A percentile compares a stretch with the other conserved stretches of the same genome.
Conservation (phyloP, 64 coral and sea anemone genomes). For the Acropora tenuis region DNA sequence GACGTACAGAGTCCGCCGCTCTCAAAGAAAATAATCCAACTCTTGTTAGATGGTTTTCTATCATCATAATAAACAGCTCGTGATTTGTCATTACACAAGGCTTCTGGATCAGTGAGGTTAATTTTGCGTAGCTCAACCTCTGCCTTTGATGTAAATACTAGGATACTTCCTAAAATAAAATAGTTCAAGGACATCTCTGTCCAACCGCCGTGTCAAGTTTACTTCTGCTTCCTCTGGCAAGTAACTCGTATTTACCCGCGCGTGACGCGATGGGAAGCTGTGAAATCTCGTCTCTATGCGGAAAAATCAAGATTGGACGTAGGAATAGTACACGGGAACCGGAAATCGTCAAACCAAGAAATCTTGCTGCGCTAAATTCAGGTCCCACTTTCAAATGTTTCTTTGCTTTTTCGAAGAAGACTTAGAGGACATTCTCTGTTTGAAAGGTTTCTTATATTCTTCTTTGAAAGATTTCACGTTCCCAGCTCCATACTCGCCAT, state of each 20-base stretch:
- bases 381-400: no score
- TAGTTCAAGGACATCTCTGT: slow-evolving; percentile 2
- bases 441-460: no score
- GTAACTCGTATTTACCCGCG: background rate
- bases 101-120: slow-evolving; percentile 8
- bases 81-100: slow-evolving; percentile 78
- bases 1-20: slow-evolving; percentile 76
- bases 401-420: no score
- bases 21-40: slow-evolving; percentile 80
- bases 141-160: background rate
- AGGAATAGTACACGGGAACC: no score
- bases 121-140: background rate
- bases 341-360: no score
- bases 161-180: background rate
- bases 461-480: no score
- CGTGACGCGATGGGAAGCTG: background rate
- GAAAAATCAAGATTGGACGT: no score
- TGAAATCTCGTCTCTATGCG: no score
- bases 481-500: no score
- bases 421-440: no score
- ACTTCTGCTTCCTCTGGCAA: background rate
- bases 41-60: background rate
- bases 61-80: slow-evolving; percentile 56
- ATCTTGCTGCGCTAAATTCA: no score
- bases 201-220: background rate